Base-by-base conservation (phyloP, 2,888 invertebrate genomes). In the Timema podura region DNA sequence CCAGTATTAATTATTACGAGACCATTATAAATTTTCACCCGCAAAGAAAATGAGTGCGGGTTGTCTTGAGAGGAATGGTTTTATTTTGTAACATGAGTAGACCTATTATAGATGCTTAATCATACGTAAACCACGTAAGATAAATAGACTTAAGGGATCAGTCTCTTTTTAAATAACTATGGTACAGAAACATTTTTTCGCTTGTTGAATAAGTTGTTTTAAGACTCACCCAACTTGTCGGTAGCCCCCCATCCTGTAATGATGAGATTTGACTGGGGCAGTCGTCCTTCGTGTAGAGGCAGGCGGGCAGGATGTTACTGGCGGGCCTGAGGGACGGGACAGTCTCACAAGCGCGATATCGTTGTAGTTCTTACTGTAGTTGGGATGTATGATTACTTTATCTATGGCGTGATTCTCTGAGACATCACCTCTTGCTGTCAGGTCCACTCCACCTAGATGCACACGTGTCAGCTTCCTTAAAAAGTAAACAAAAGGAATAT, bases 261-360 rank as follows among this genome's bases (percentile, higher is more conserved):
- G 10, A 73, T 69, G 2, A 74, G 68, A 54, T 70, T 73, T 13
- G 48, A 51, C 9, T 67, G 64, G 1, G 67, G 44, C 45, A 72
- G n/a, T 61, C 48, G 47, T 69, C 48, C 44, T 64, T 15, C 13
- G 64, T 68, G 64, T 71, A 66, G 54, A 85, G 78, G 77, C 85
- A 85, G 10, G 84, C 84, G 0, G 85, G 85, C 71, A 80, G 77
- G 11, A 85, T 46, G 49, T 45, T 64, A 9, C 68, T 68, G 69
- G 47, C 69, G 66, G 74, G 74, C 44, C 59, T 68, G 0, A 82
- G 59, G 68, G 68, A 0, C 78, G 76, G 0, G 78, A 78, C 51
- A 90, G 78, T 75, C 86, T 83, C 0, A 91, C 70, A 0, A 91
- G 79, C 0, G 89, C 89, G 68, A 91, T 88, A 75, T 91, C 91